Evolutionary conservation across 2,888 invertebrate genomes (phyloP), one percentile per base, ranked within the genome.

Genomic region (Coremacera marginata): DNA sequence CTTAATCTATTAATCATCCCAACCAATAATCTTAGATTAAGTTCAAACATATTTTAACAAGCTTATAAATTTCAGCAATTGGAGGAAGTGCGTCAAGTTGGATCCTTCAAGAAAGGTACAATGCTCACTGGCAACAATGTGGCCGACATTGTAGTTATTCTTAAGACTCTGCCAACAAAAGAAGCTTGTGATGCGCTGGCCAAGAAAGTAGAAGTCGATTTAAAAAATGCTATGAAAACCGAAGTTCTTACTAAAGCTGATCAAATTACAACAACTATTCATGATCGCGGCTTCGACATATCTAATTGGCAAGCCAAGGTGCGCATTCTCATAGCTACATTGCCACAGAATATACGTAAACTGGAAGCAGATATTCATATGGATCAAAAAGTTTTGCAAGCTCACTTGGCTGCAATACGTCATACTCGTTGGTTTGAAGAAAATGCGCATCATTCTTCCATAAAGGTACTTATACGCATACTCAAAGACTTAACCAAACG

Each of bases 391-490:
- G 92, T 95, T 60, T 94, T 98, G 90, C 94, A 95, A 89, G 94
- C 95, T 75, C 98, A 98, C 88, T 90, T 98, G 85, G 96, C 97
- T 0, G 97, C 98, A 0, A 97, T 99, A 80, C 92, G 98, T 34
- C 99, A 99, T 89, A 96, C 97, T 78, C 93, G 98, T 37, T 99
- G 99, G 99, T 98, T 98, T 88, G 98, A 98, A 87, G 98, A 98
- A 89, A 98, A 98, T 86, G 98, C 97, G 0, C 97, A 96, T 87
- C 98, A 98, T 89, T 98, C 98, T 5, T 97, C 97, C 27, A 97
- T 98, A 78, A 98, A 98, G 91, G 96, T 96, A 7, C 90, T 99
- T 16, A 98, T 99, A 82, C 93, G 99, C 2, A 92, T 99, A 31
- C 91, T 99, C n/a, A 93, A 98, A 80, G 99, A 99, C 90, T 92